Evolutionary conservation across 2,797 vertebrate genomes (phyloP), one percentile per base, ranked within the genome.

Genomic region (Tenualosa thibaudeaui): DNA sequence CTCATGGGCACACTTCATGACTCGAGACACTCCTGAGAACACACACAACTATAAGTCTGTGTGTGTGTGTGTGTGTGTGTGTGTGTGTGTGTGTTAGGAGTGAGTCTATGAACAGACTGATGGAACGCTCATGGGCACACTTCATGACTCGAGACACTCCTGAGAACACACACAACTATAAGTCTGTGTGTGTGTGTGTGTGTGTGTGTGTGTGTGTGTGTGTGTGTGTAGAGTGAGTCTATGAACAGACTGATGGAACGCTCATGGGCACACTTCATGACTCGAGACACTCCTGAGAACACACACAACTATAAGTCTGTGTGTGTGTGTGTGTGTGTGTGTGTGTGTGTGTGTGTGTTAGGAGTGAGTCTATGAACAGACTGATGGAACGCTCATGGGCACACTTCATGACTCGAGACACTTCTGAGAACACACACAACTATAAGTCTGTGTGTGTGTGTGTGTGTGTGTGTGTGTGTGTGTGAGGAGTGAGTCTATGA

Each of bases 1-100:
- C 91, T 96, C 96, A 0, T 97, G 97, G 68, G 95, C 91, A 5
- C 97, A 97, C 84, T 97, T 97, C 82, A 97, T 94, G 2, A 95
- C 93, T 91, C 95, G 92, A 81, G 90, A 89, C 58, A 92, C 19
- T n/a, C n/a, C 58, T 60, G 58, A 60, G 58, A 24, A 60, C 22
- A 60, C 54, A 56, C 19, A 17, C 13, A 1, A 56, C 58, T 83
- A 24, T 53, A 3, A 15, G 53, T 19, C 60, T 37, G 22, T 22
- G 2, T 49, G n/a, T 50, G 10, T 13, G 3, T 56, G 7, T 56
- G 53, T 56, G 53, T 9, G 53, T 56, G 53, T 56, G n/a, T n/a
- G n/a, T n/a, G 31, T 31, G 31, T 31, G 31, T 31, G 85, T 17
- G 94, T 65, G n/a, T 31, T 31, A 93, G 91, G 84, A 97, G 75